Conservation (phyloP, 1,140 invertebrate genomes). For the Macrostomum lignano region DNA sequence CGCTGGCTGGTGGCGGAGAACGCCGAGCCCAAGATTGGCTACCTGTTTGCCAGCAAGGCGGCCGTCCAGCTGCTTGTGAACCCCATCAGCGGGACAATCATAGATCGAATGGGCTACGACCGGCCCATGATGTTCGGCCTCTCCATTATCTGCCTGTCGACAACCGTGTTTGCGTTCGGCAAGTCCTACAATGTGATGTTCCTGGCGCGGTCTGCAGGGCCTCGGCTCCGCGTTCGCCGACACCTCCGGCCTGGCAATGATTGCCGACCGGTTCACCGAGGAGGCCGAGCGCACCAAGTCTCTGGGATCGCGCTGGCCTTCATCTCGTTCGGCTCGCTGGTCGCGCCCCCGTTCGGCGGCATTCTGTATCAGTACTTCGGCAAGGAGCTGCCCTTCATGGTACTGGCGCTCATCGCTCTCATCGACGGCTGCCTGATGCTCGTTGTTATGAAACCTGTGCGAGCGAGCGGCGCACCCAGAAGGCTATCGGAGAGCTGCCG, state of each 20-base stretch:
- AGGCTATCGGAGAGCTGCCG: conserved; percentile 8
- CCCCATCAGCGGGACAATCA: conserved; percentile 84
- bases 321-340: conserved; percentile 94
- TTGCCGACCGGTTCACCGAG: conserved; percentile 88
- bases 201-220: conserved; percentile 80
- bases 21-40: conserved; percentile 69
- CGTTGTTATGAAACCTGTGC: conserved; percentile 50
- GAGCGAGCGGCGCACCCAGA: conserved; percentile 10
- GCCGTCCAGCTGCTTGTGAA: conserved; percentile 91
- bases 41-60: conserved; percentile 90
- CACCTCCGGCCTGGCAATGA: conserved; percentile 90
- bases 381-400: conserved; percentile 83
- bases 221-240: conserved; percentile 96
- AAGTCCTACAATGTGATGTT: conserved; percentile 74
- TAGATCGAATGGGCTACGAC: conserved; percentile 92
- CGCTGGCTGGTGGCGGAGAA: too few relatives aligned
- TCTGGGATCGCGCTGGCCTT: conserved; percentile 81
- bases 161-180: conserved; percentile 87
- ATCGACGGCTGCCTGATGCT: conserved; percentile 73
- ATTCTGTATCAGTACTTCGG: conserved; percentile 84
- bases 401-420: conserved; percentile 69
- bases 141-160: conserved; percentile 87
- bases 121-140: conserved; percentile 95
- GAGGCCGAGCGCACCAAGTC: conserved; percentile 74
- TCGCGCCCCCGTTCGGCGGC: conserved; percentile 94